phyloP scores from a whole-genome alignment of 2,113 vertebrate species.

The Australoheros scitulus region DNA sequence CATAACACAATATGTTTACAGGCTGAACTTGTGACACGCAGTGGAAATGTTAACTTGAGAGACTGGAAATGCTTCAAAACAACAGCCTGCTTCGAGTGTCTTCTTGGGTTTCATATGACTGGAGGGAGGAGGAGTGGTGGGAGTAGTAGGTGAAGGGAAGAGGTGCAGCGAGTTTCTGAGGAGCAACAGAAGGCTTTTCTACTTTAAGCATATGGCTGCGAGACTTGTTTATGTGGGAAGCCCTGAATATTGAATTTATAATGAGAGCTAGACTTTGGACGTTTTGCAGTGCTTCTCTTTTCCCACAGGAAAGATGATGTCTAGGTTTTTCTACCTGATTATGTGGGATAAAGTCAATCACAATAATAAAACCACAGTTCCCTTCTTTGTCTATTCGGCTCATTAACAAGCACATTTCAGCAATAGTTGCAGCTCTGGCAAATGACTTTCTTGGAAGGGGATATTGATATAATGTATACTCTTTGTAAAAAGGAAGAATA shows the following conservation, averaged over 20 bases:
- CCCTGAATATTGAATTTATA: constrained; percentile 60
- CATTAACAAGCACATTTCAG: neutral
- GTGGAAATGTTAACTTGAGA: constrained; percentile 39
- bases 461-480: neutral
- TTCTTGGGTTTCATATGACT: neutral
- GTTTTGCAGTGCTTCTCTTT: constrained; percentile 18
- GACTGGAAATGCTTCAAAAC: constrained; percentile 7
- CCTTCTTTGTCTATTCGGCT: neutral
- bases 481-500: neutral
- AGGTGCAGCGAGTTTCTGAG: constrained; percentile 30
- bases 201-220: constrained; percentile 47
- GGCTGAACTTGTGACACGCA: constrained; percentile 32
- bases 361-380: neutral
- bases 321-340: constrained; percentile 17
- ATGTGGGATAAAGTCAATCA: neutral
- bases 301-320: constrained; percentile 21
- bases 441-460: neutral
- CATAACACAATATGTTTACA: constrained; percentile 15
- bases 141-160: constrained; percentile 21
- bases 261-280: constrained; percentile 41
- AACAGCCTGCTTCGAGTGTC: neutral
- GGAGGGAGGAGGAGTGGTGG: neutral
- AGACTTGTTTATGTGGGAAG: constrained; percentile 58
- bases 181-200: constrained; percentile 26
- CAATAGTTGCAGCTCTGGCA: neutral